Percentiles rank a stretch among this genome's conserved stretches.
phyloP scores from a whole-genome alignment of 2,113 vertebrate genomes.

The Semnopithecus entellus region DNA sequence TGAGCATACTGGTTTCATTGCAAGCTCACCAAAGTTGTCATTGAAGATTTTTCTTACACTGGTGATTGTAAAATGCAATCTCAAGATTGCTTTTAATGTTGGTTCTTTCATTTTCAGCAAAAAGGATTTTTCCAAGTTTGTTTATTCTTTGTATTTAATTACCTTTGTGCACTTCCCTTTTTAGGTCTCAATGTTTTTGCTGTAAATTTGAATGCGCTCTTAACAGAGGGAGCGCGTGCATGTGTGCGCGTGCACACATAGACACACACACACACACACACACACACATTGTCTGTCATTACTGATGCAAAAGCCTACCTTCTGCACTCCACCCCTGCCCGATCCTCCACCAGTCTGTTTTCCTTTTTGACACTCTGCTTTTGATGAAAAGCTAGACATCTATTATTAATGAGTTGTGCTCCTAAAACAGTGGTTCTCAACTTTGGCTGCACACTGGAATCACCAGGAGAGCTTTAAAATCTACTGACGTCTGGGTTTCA shows the following conservation, averaged over 20 bases:
- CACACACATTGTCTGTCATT: neutral
- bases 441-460: constrained; percentile 59
- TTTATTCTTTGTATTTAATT: constrained; percentile 1
- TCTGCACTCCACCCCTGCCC: neutral
- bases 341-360: neutral
- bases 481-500: constrained; percentile 55
- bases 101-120: constrained; percentile 3
- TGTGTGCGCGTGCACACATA: rapidly evolving
- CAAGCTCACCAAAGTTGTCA: constrained; percentile 12
- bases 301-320: neutral
- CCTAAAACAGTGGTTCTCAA: constrained; percentile 44
- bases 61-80: constrained; percentile 41
- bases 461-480: constrained; percentile 69
- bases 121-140: neutral
- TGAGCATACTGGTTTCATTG: neutral
- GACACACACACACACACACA: neutral
- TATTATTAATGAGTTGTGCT: constrained; percentile 67
- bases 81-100: constrained; percentile 50
- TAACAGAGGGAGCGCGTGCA: neutral
- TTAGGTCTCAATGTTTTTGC: constrained; percentile 1
- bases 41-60: constrained; percentile 13
- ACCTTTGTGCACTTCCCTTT: neutral
- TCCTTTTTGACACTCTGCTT: constrained; percentile 37
- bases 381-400: constrained; percentile 57
- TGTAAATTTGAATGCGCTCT: constrained; percentile 7